phyloP scores from a whole-genome alignment of 2,888 invertebrate species.

The Hypomecis atomaria region DNA sequence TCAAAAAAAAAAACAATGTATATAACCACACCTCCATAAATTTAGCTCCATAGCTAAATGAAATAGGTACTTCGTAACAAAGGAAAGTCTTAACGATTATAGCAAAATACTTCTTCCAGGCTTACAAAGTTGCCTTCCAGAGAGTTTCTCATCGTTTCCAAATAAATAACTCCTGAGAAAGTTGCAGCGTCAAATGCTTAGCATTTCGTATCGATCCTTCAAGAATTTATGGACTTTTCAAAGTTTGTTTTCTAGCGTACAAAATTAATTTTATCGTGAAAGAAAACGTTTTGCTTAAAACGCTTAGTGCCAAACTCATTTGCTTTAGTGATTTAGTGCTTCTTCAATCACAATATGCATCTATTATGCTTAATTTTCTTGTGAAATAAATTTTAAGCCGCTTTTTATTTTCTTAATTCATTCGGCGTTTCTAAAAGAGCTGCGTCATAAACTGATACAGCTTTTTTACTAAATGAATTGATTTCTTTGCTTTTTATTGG shows the following conservation, averaged over 20 bases:
- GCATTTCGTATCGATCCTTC: conserved; percentile 32
- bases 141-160: conserved; percentile 27
- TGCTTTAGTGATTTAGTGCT: neutral
- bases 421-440: neutral
- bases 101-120: conserved; percentile 25
- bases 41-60: no score
- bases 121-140: conserved; percentile 31
- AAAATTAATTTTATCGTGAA: conserved; percentile 27
- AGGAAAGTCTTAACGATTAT: conserved; percentile 13
- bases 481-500: neutral
- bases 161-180: conserved; percentile 32
- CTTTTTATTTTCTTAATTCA: neutral
- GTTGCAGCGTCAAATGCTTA: conserved; percentile 32
- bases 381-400: neutral
- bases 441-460: neutral
- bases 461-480: no score
- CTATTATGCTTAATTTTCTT: neutral
- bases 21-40: no score
- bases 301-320: conserved; percentile 10
- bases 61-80: conserved; percentile 5
- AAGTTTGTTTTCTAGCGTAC: conserved; percentile 25
- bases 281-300: conserved; percentile 19
- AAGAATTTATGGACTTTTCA: conserved; percentile 22
- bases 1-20: no score
- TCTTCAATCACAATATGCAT: neutral